Conservation (phyloP, 2,113 vertebrate species). For the Phasianus colchicus region DNA sequence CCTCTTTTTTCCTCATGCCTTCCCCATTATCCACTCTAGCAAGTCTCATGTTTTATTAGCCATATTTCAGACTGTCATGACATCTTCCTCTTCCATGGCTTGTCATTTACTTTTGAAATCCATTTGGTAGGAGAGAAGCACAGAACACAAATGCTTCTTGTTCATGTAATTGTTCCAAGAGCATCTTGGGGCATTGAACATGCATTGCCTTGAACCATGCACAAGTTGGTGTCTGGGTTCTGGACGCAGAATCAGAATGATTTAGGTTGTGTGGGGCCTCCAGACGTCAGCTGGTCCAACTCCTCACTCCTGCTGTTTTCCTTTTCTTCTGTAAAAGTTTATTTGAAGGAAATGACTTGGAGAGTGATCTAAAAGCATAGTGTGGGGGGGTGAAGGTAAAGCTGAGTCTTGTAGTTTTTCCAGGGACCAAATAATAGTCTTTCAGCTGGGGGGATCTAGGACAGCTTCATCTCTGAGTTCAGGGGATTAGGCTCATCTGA, state of each 20-base stretch:
- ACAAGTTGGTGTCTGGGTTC: neutral
- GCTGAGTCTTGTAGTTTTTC: neutral
- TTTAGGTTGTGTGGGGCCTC: neutral
- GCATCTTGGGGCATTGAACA: neutral
- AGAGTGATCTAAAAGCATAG: neutral
- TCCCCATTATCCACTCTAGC: neutral
- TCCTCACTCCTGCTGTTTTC: neutral
- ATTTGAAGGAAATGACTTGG: neutral
- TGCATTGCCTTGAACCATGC: fast-evolving
- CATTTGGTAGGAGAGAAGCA: neutral
- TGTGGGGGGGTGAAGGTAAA: neutral
- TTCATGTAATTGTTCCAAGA: neutral
- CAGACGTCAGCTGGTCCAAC: neutral
- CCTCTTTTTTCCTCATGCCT: neutral
- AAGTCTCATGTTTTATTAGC: neutral
- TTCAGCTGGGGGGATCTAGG: neutral
- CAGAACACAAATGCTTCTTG: neutral
- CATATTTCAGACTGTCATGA: neutral
- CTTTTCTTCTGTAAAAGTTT: neutral
- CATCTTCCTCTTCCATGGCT: neutral
- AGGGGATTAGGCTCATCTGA: neutral
- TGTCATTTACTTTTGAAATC: neutral
- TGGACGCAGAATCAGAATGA: neutral
- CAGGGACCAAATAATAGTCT: neutral
- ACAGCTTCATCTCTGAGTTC: neutral